These are phyloP conservation scores for Cyprinodon diabolis DNA, from an alignment of 2,797 vertebrate genomes.

Conservation along the genomic window DNA sequence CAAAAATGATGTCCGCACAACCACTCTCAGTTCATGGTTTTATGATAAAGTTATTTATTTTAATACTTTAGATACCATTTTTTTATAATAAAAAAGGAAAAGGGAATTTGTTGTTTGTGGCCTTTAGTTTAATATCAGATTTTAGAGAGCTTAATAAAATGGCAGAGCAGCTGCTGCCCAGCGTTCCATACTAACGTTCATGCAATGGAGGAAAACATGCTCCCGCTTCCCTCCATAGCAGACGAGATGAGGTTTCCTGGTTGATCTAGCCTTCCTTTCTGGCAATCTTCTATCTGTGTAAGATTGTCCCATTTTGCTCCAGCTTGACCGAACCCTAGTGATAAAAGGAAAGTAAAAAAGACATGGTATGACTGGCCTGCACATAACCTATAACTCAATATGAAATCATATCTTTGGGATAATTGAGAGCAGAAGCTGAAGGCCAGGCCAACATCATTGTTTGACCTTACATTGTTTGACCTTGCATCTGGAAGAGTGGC, in stretches of 20 bases:
- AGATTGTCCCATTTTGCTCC: not conserved
- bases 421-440: too few relatives aligned
- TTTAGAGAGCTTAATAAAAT: not conserved
- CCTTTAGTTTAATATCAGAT: not conserved
- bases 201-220: not conserved
- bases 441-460: not conserved
- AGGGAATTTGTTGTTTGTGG: not conserved
- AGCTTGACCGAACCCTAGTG: not conserved
- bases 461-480: not conserved
- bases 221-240: not conserved
- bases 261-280: not conserved
- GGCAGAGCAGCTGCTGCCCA: not conserved
- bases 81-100: not conserved
- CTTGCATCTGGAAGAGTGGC: not conserved
- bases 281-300: not conserved
- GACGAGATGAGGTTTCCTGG: not conserved
- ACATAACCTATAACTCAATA: too few relatives aligned
- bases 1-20: conserved; percentile 4
- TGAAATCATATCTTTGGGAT: too few relatives aligned
- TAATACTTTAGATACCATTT: not conserved
- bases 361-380: not conserved
- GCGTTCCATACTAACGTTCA: not conserved
- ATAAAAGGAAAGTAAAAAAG: not conserved
- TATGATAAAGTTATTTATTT: not conserved
- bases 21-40: conserved; percentile 3